Evolutionary conservation across 2,797 vertebrate species (phyloP), one percentile per base, ranked within the genome.

Genomic region (Paedocypris micromegethes): DNA sequence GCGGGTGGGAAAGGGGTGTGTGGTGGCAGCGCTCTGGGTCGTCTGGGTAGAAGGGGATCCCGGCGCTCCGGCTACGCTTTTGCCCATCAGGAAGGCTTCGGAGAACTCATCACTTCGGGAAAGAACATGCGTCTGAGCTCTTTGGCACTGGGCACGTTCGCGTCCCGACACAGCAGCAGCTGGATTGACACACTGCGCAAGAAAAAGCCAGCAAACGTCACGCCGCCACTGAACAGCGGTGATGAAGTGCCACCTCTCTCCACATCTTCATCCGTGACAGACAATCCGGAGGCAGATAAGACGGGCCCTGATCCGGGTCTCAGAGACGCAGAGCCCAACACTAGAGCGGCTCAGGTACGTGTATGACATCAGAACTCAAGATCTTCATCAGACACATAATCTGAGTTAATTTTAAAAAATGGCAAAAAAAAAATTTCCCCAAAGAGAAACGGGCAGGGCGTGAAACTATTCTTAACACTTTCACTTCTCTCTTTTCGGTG

Each of bases 101-200:
- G 95, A 44, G 95, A 97, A 79, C 91, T 97, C 73, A 97, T 97
- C 79, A 97, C 93, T 76, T 97, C 95, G 0, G 95, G 95, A 62
- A 97, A 93, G 81, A 97, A 96, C 87, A 97, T 97, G 95, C 81
- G 93, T 1, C 91, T 96, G 44, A 95, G 94, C 51, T 95, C 95
- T 5, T 62, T 93, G 70, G 92, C 90, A 0, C 86, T 97, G 9
- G 91, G 93, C 74, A 81, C 83, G 65, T 95, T 96, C 2, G 75
- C 90, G 42, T 75, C 90, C 0, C 91, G 92, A 45, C 88, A 94
- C 80, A 91, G 92, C 82, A 70, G 86, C 74, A 86, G 88, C 83
- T 97, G 93, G 94, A 94, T 97, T 0, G 94, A 97, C 77, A 96
- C 93, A 0, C 87, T 97, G 47, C 87, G 93, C 66, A 89, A 90